phyloP scores from a whole-genome alignment of 2,797 vertebrate genomes.

The Tragelaphus eurycerus region DNA sequence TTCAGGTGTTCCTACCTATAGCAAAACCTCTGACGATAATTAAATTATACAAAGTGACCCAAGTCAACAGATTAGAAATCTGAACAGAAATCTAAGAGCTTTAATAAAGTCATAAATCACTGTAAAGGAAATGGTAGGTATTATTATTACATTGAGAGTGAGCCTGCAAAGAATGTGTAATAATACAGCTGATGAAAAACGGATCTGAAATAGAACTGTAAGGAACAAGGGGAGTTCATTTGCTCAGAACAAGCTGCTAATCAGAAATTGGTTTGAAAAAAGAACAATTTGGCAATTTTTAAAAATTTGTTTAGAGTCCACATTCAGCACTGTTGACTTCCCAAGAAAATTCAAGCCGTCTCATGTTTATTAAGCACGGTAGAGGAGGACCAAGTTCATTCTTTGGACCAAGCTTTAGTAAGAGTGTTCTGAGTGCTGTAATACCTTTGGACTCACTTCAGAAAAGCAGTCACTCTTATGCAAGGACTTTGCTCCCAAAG shows the following conservation, averaged over 20 bases:
- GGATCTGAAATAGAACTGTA: not conserved
- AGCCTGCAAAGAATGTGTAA: slow-evolving; percentile 55
- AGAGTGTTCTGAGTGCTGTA: not conserved
- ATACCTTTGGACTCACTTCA: not conserved
- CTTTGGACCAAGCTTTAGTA: not conserved
- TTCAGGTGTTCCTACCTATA: slow-evolving; percentile 56
- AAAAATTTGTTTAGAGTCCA: not conserved
- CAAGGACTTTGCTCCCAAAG: not conserved
- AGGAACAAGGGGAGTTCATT: not conserved
- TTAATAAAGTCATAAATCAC: slow-evolving; percentile 72
- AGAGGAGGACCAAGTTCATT: not conserved
- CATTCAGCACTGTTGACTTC: not conserved
- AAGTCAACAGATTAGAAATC: slow-evolving; percentile 69
- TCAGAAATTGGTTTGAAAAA: slow-evolving; percentile 19
- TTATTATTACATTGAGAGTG: slow-evolving; percentile 38
- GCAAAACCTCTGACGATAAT: slow-evolving; percentile 52
- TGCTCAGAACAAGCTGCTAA: not conserved
- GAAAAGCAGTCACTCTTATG: not conserved
- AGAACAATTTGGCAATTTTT: not conserved
- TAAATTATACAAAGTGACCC: slow-evolving; percentile 66
- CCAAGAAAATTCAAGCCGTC: not conserved
- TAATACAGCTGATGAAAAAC: slow-evolving; percentile 49
- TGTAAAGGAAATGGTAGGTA: slow-evolving; percentile 50
- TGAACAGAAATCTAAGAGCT: slow-evolving; percentile 67
- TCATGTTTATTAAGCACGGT: not conserved